These are phyloP conservation scores for Hemibagrus guttatus DNA, from an alignment of 2,797 vertebrate species.

Conservation along the genomic window DNA sequence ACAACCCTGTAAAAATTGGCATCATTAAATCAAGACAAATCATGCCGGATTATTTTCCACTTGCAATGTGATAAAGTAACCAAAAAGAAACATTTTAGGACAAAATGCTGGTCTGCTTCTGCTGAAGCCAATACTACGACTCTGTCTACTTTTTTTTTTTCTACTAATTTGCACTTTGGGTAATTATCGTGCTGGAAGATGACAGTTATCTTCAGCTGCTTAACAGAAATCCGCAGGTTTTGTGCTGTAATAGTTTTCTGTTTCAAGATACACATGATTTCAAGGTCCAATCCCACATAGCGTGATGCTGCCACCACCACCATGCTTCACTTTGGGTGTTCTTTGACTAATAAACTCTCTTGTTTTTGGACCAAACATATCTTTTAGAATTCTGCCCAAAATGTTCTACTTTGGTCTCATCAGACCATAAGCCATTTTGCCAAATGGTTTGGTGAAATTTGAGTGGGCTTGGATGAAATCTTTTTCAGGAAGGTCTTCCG, in stretches of 20 bases:
- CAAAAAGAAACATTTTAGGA: too few relatives aligned
- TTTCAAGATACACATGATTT: background rate
- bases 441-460: background rate
- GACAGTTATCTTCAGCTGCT: background rate
- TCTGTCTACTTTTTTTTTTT: background rate
- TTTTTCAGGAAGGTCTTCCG: background rate
- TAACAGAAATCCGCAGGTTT: background rate
- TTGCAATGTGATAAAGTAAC: too few relatives aligned
- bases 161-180: background rate
- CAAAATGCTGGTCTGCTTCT: background rate
- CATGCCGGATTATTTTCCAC: too few relatives aligned
- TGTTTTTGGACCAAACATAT: background rate
- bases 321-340: background rate
- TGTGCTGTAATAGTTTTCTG: background rate
- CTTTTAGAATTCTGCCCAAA: background rate
- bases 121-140: background rate
- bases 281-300: background rate
- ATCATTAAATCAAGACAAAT: too few relatives aligned
- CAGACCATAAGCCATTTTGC: background rate
- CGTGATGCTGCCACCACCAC: slow-evolving; percentile 6
- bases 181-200: background rate
- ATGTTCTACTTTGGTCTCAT: background rate
- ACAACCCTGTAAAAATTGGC: too few relatives aligned
- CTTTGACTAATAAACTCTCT: background rate
- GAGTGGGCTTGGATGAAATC: background rate